A percentile compares a stretch with the other conserved stretches of the same genome.
These are phyloP conservation scores for Zosterops japonicus DNA, from an alignment of 2,113 vertebrate species.

Conservation along the genomic window DNA sequence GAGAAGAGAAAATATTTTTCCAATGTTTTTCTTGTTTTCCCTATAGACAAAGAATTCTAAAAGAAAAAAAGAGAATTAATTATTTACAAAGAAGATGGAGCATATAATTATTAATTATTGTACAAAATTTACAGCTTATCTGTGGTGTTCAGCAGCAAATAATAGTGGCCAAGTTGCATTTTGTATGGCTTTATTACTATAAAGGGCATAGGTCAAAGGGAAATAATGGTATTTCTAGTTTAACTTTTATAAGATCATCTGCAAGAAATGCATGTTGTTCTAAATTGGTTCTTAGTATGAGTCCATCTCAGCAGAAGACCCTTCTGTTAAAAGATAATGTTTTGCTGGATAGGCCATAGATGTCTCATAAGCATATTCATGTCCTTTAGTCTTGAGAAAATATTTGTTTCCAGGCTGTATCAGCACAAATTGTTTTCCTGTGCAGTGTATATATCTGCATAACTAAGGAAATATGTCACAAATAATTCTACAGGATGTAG, in stretches of 20 bases:
- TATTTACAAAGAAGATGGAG: neutral
- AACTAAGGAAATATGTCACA: conserved; percentile 38
- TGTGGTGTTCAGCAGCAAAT: neutral
- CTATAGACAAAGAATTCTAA: neutral
- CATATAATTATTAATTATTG: neutral
- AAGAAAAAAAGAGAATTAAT: accelerated
- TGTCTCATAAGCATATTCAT: neutral
- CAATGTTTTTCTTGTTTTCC: neutral
- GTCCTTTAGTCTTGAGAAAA: neutral
- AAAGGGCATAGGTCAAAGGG: neutral
- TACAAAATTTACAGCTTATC: neutral
- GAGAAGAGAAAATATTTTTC: neutral
- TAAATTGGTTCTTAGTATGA: neutral
- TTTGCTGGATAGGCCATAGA: neutral
- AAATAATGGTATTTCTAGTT: neutral
- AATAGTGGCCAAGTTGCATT: neutral
- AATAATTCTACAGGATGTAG: conserved; percentile 4
- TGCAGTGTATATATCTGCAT: neutral
- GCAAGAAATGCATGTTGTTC: neutral
- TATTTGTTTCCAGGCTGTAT: neutral
- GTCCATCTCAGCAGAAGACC: neutral
- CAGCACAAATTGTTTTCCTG: neutral
- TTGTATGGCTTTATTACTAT: neutral
- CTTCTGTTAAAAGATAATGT: neutral
- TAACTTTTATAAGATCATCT: neutral